phyloP scores from a whole-genome alignment of 2,113 vertebrate species.

The Takifugu flavidus region DNA sequence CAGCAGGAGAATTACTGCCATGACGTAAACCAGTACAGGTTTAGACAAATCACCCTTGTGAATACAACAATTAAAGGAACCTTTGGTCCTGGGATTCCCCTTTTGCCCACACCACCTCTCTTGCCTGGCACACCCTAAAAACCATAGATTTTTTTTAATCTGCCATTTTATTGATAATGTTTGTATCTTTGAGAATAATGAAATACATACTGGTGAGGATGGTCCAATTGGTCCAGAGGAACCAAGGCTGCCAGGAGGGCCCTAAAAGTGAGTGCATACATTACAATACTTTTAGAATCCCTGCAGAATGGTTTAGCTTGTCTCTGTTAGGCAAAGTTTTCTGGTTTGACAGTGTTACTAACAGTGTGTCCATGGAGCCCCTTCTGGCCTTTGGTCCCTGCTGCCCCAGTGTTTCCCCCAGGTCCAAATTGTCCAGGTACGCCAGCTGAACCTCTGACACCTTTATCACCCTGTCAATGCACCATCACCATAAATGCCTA shows the following conservation, averaged over 20 bases:
- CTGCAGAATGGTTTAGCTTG: too few relatives aligned
- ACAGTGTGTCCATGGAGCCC: slow-evolving; percentile 63
- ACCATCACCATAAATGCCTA: background rate
- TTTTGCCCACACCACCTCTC: slow-evolving; percentile 54
- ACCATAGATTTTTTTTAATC: background rate
- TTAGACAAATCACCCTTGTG: background rate
- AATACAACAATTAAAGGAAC: slow-evolving; percentile 35
- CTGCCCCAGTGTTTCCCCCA: slow-evolving; percentile 62
- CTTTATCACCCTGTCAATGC: slow-evolving; percentile 60
- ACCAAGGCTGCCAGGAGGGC: slow-evolving; percentile 57
- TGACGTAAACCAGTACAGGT: background rate
- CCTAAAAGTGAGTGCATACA: slow-evolving; percentile 54
- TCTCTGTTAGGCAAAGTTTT: too few relatives aligned
- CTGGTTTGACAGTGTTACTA: slow-evolving; percentile 17
- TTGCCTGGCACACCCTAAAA: slow-evolving; percentile 66
- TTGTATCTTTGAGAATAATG: background rate
- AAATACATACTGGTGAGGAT: slow-evolving; percentile 52
- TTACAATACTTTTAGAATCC: too few relatives aligned
- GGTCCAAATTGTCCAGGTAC: slow-evolving; percentile 63
- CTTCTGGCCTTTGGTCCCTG: slow-evolving; percentile 61
- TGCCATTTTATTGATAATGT: background rate
- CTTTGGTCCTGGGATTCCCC: slow-evolving; percentile 66
- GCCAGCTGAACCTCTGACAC: slow-evolving; percentile 57
- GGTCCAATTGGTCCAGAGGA: slow-evolving; percentile 54
- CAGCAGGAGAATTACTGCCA: background rate